A percentile compares a stretch with the other conserved stretches of the same genome.
Evolutionary conservation across 2,113 vertebrate species (phyloP).

Genomic region (Turdus rufiventris): DNA sequence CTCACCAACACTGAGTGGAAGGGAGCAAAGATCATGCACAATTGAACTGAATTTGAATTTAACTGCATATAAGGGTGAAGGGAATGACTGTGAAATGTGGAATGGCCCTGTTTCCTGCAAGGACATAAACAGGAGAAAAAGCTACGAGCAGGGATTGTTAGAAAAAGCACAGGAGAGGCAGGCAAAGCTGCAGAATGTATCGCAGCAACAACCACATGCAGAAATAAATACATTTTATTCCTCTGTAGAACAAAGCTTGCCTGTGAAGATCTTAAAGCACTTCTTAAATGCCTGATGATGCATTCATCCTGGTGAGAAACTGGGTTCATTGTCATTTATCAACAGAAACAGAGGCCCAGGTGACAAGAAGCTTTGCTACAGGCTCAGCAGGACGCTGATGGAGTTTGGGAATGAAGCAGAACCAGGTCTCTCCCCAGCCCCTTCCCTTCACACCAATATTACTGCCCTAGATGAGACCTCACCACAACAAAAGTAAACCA

Average conservation of each 20-base stretch:
- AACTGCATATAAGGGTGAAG: background rate
- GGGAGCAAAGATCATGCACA: background rate
- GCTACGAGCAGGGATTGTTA: background rate
- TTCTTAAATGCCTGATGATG: background rate
- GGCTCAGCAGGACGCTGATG: background rate
- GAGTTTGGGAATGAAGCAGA: background rate
- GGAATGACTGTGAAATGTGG: background rate
- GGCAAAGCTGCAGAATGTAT: background rate
- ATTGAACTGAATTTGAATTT: background rate
- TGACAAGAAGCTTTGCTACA: background rate
- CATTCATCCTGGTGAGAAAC: background rate
- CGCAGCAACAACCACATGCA: background rate
- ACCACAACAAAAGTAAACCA: background rate
- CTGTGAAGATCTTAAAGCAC: background rate
- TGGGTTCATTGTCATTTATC: background rate
- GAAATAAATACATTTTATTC: background rate
- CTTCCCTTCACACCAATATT: background rate
- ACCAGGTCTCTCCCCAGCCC: background rate
- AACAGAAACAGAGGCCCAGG: background rate
- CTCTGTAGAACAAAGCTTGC: background rate
- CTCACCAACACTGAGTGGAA: background rate
- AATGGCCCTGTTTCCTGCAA: background rate
- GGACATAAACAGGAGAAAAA: background rate
- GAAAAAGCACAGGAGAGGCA: background rate
- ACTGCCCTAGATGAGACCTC: background rate